These are phyloP conservation scores for Helarctos malayanus DNA, from an alignment of 2,797 vertebrate species.

Conservation along the genomic window DNA sequence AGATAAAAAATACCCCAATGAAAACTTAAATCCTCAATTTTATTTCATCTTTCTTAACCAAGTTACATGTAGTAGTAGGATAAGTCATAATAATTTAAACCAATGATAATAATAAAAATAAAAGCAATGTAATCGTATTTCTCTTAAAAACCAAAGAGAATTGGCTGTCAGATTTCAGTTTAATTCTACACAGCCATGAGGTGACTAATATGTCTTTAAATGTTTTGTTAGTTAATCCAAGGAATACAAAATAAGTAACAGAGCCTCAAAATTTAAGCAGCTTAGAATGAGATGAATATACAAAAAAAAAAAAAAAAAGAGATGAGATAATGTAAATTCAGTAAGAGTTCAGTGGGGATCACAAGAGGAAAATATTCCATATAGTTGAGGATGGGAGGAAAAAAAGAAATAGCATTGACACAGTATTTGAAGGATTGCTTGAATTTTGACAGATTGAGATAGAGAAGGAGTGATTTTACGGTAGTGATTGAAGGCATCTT, in stretches of 20 bases:
- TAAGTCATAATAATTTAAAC: not conserved
- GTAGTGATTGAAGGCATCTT: not conserved
- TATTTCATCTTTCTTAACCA: not conserved
- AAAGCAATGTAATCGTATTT: not conserved
- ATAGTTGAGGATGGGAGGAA: not conserved
- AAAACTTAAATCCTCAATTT: not conserved
- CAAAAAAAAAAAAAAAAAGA: not conserved
- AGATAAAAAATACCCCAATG: constrained; percentile 2
- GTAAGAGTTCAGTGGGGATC: not conserved
- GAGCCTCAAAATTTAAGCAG: not conserved
- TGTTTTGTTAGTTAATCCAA: not conserved
- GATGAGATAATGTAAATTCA: not conserved
- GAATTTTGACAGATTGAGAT: not conserved
- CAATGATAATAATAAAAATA: not conserved
- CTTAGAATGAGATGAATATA: not conserved
- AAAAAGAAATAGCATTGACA: not conserved
- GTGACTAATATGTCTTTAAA: not conserved
- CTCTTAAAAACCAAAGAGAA: not conserved
- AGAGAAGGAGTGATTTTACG: not conserved
- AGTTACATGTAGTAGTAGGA: not conserved
- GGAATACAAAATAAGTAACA: not conserved
- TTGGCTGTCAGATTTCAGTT: not conserved
- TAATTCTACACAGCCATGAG: not conserved
- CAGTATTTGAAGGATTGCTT: not conserved
- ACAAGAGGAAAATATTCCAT: not conserved